These are phyloP conservation scores for Meteorus colon DNA, from an alignment of 2,888 invertebrate genomes.

Conservation along the genomic window DNA sequence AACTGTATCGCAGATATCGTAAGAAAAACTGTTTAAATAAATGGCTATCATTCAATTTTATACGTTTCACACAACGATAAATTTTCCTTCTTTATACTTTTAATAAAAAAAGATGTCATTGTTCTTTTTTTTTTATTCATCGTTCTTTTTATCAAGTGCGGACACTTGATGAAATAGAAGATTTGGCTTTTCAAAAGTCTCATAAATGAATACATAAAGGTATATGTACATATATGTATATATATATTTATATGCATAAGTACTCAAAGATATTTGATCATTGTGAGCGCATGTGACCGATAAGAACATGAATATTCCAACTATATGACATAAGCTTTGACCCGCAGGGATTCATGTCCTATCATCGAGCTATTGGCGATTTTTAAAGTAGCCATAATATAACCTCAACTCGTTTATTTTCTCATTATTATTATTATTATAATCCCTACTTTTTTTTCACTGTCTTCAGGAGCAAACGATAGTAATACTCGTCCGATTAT, in stretches of 20 bases:
- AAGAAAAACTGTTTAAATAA: too few relatives aligned
- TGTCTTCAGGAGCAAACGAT: slow-evolving; percentile 43
- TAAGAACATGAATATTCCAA: neutral
- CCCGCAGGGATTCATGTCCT: neutral
- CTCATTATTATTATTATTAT: neutral
- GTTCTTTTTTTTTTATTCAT: neutral
- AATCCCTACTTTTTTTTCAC: slow-evolving; percentile 11
- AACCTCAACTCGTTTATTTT: neutral
- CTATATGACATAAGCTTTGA: neutral
- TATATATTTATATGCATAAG: neutral
- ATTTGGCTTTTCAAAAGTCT: neutral
- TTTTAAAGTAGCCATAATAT: neutral
- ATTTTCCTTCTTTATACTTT: too few relatives aligned
- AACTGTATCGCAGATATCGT: too few relatives aligned
- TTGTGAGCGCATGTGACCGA: neutral
- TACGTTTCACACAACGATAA: too few relatives aligned
- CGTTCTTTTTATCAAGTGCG: neutral
- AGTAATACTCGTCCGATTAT: slow-evolving; percentile 58
- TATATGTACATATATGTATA: neutral
- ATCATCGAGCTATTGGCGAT: neutral
- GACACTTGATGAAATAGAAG: neutral
- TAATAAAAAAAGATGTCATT: neutral
- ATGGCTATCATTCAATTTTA: too few relatives aligned
- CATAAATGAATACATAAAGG: neutral
- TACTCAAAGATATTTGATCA: neutral